A percentile compares a stretch with the other conserved stretches of the same genome.
Conservation (phyloP, 2,888 invertebrate species). For the Epinotia nisella region DNA sequence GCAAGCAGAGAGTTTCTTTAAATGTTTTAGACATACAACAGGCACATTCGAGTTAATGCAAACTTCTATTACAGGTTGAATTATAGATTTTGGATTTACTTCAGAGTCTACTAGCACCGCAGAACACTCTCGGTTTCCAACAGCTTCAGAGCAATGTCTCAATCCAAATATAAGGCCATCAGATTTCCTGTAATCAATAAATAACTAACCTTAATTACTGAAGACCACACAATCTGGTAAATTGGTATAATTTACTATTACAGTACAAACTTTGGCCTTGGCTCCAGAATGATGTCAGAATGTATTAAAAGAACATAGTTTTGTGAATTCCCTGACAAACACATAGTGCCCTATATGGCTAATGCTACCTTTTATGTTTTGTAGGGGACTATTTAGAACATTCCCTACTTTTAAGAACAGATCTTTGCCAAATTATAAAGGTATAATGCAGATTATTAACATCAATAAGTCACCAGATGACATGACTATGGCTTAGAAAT, state of each 20-base stretch:
- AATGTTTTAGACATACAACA: slow-evolving; percentile 67
- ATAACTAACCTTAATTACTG: neutral
- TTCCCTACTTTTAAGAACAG: too few relatives aligned
- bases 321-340: neutral
- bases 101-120: slow-evolving; percentile 73
- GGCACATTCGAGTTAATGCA: slow-evolving; percentile 64
- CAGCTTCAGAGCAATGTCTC: slow-evolving; percentile 62
- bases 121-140: slow-evolving; percentile 61
- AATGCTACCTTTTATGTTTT: neutral
- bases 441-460: too few relatives aligned
- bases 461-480: too few relatives aligned
- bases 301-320: neutral
- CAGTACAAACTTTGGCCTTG: too few relatives aligned
- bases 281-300: too few relatives aligned
- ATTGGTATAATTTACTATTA: too few relatives aligned
- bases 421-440: too few relatives aligned
- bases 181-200: slow-evolving; percentile 64
- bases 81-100: slow-evolving; percentile 71
- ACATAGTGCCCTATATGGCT: too few relatives aligned
- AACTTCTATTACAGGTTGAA: slow-evolving; percentile 71
- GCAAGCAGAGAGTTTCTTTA: slow-evolving; percentile 59
- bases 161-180: slow-evolving; percentile 75
- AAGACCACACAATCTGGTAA: too few relatives aligned
- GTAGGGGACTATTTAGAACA: too few relatives aligned
- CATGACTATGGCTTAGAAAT: too few relatives aligned